Conservation (phyloP, 2,888 invertebrate species). For the Hedya salicella region DNA sequence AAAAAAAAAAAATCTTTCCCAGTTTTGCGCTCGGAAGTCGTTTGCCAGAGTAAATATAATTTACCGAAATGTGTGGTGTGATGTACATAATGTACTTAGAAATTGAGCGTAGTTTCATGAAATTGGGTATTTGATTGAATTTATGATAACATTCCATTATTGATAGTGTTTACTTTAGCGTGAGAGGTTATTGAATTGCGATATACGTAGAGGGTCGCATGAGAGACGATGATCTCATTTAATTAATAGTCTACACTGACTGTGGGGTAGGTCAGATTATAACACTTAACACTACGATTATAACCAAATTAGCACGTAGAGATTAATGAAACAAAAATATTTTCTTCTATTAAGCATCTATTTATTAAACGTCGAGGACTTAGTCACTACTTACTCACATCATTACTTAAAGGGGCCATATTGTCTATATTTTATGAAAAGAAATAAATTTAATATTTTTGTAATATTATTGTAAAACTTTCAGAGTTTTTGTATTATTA, state of each 20-base stretch:
- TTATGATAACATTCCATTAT: conserved; percentile 19
- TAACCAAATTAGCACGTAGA: too few species aligned
- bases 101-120: conserved; percentile 10
- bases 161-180: conserved; percentile 11
- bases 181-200: conserved; percentile 8
- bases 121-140: conserved; percentile 33
- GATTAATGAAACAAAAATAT: too few species aligned
- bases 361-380: too few species aligned
- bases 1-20: conserved; percentile 18
- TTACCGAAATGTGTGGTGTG: conserved; percentile 2
- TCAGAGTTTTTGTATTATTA: too few species aligned
- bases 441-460: too few species aligned
- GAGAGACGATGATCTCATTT: not conserved
- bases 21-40: conserved; percentile 12
- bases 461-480: too few species aligned
- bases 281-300: too few species aligned
- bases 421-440: too few species aligned
- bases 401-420: too few species aligned
- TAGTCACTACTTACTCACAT: too few species aligned
- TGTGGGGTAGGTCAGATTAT: conserved; percentile 5
- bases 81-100: conserved; percentile 10
- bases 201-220: not conserved
- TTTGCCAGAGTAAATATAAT: conserved; percentile 32
- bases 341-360: too few species aligned
- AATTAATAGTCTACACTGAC: not conserved